Evolutionary conservation across 2,888 invertebrate genomes (phyloP).

Genomic region (Epistrophe grossulariae): DNA sequence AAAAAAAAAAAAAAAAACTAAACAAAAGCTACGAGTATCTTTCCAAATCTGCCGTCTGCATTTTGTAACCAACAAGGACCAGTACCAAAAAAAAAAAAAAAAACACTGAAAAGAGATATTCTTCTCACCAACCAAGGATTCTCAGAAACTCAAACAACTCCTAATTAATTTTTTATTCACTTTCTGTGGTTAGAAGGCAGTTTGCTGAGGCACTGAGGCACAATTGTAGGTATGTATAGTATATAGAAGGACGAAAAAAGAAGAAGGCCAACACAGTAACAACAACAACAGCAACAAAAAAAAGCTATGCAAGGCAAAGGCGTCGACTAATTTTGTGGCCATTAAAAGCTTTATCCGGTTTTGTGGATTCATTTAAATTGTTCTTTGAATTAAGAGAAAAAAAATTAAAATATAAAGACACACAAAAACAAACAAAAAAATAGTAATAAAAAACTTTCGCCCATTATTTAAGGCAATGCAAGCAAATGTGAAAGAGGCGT

Average conservation of each 20-base stretch:
- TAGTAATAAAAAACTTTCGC: conserved; percentile 51
- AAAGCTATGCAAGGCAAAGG: conserved; percentile 52
- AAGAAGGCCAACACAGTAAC: conserved; percentile 17
- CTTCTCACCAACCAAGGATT: conserved; percentile 32
- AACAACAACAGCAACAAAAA: not conserved
- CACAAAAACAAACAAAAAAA: not conserved
- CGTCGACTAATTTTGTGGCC: conserved; percentile 69
- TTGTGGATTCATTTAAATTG: conserved; percentile 70
- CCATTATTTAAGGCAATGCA: conserved; percentile 44
- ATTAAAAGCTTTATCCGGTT: conserved; percentile 73
- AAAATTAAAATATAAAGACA: not conserved
- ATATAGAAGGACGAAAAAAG: not conserved
- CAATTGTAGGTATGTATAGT: not conserved
- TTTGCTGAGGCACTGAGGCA: conserved; percentile 1
- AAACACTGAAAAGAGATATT: conserved; percentile 7
- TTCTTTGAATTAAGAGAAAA: conserved; percentile 32
- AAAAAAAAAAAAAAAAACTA: not conserved
- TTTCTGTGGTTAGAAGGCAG: conserved; percentile 51
- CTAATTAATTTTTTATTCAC: conserved; percentile 70
- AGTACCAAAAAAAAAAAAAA: not conserved
- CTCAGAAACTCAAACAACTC: conserved; percentile 64
- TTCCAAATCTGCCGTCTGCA: conserved; percentile 57
- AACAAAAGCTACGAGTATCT: conserved; percentile 26
- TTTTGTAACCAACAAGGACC: conserved; percentile 39
- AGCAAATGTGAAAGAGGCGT: conserved; percentile 5